Percentiles rank a stretch among this genome's conserved stretches.
Conservation (phyloP, 2,888 invertebrate species). For the Mythimna pallens region DNA sequence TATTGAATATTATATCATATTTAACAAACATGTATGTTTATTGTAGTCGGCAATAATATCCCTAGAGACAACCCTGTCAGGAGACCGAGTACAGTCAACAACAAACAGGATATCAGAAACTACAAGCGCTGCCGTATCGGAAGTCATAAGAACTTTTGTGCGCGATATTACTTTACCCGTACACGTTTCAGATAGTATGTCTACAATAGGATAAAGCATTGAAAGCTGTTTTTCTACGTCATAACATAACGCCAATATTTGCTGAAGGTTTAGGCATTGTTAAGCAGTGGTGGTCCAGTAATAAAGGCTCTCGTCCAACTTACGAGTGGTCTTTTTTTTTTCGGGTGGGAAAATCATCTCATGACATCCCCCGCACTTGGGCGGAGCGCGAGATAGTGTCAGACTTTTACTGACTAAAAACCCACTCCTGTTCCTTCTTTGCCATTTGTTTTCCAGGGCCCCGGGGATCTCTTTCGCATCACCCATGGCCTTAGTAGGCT, state of each 20-base stretch:
- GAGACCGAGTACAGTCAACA: slow-evolving; percentile 20
- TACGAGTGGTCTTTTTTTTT: too few species aligned
- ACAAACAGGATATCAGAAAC: slow-evolving; percentile 34
- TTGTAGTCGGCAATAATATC: background rate
- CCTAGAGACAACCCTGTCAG: slow-evolving; percentile 4
- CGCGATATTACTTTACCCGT: slow-evolving; percentile 32
- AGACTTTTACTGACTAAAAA: too few species aligned
- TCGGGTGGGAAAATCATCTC: too few species aligned
- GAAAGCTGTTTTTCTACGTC: background rate
- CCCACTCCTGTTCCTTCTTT: too few species aligned
- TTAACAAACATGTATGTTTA: background rate
- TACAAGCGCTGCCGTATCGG: slow-evolving; percentile 35
- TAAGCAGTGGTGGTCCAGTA: too few species aligned
- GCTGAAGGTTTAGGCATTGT: background rate
- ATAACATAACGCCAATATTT: background rate
- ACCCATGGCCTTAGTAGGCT: too few species aligned
- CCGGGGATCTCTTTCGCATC: too few species aligned
- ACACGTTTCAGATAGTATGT: slow-evolving; percentile 13
- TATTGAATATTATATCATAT: background rate
- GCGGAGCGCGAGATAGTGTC: too few species aligned
- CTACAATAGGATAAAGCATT: background rate
- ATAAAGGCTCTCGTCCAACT: too few species aligned
- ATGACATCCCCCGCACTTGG: too few species aligned
- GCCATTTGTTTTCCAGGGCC: too few species aligned
- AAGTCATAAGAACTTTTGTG: slow-evolving; percentile 27